Evolutionary conservation across 2,888 invertebrate genomes (phyloP), one percentile per base, ranked within the genome.

Genomic region (Plebejus melissa): DNA sequence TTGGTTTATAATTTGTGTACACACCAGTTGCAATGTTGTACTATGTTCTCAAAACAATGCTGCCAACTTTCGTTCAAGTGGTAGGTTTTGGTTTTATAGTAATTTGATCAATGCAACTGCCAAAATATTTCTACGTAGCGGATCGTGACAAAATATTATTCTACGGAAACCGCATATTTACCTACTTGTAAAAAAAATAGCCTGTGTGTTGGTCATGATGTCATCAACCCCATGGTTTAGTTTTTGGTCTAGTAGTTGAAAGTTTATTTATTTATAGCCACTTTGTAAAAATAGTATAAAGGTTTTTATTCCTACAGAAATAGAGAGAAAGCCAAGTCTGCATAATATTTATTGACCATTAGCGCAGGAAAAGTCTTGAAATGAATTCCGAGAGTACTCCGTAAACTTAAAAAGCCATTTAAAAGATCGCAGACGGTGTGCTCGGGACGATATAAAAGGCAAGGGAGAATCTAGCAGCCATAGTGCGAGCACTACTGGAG

Each of bases 401-500:
- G 41, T 46, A 71, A 71, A 22, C n/a, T 46, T 74, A 75, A 69
- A 69, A 75, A 57, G 57, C 54, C 57, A 60, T 60, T 46, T 41
- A 41, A 41, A 60, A 60, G 5, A 71, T 58, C 58, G 28, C 28
- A 74, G 65, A 65, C 65, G 65, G 41, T 28, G 32, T 65, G 58
- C 13, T 22, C 38, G 41, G 58, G 22, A 28, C 58, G 70, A 58
- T 75, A 75, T 75, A 79, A 76, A 76, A 78, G 77, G 54, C 72
- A 32, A 28, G 50, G 46, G 50, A 79, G 77, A 79, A 79, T 77
- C 78, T 78, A 78, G 74, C 79, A 77, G 77, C 77, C 78, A 77
- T 83, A 84, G 83, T 84, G 28, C 54, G 16, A 54, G 54, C 54
- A 54, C 54, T 54, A 54, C 71, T 75, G 82, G 83, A 86, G 83